These are phyloP conservation scores for Channa argus DNA, from an alignment of 2,113 vertebrate genomes.

Conservation along the genomic window DNA sequence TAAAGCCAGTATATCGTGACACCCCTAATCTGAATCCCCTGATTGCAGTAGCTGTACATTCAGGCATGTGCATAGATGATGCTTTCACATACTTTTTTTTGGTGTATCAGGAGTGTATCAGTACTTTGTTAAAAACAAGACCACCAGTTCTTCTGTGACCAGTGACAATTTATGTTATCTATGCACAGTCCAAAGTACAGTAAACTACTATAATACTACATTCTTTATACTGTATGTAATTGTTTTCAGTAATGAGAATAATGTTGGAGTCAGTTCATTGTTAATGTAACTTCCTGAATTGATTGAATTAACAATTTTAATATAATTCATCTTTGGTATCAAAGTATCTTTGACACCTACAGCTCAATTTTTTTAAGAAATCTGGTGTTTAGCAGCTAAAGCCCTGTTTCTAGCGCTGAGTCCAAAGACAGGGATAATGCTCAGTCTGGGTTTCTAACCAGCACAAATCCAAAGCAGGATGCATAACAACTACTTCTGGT, in stretches of 20 bases:
- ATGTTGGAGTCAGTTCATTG: conserved; percentile 28
- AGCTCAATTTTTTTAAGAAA: not conserved
- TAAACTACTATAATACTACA: not conserved
- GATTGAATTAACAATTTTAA: too few species aligned
- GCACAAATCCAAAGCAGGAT: too few species aligned
- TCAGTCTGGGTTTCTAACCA: not conserved
- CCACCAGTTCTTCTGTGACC: not conserved
- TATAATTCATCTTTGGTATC: too few species aligned
- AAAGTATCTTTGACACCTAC: not conserved
- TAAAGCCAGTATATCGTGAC: conserved; percentile 19
- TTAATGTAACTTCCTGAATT: conserved; percentile 1
- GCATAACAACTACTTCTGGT: too few species aligned
- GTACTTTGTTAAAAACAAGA: not conserved
- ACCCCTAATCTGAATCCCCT: conserved; percentile 11
- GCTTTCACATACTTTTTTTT: not conserved
- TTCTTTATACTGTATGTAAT: conserved; percentile 1
- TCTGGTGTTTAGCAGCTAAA: too few species aligned
- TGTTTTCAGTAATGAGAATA: conserved; percentile 1
- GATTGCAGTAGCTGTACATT: conserved; percentile 4
- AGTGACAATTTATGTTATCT: not conserved
- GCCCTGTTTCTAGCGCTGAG: not conserved
- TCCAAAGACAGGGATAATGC: not conserved
- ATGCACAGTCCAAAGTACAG: conserved; percentile 15
- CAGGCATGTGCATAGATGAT: conserved; percentile 22
- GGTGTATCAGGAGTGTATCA: not conserved